Evolutionary conservation across 2,113 vertebrate species (phyloP), one percentile per base, ranked within the genome.

Genomic region (Dascyllus trimaculatus): DNA sequence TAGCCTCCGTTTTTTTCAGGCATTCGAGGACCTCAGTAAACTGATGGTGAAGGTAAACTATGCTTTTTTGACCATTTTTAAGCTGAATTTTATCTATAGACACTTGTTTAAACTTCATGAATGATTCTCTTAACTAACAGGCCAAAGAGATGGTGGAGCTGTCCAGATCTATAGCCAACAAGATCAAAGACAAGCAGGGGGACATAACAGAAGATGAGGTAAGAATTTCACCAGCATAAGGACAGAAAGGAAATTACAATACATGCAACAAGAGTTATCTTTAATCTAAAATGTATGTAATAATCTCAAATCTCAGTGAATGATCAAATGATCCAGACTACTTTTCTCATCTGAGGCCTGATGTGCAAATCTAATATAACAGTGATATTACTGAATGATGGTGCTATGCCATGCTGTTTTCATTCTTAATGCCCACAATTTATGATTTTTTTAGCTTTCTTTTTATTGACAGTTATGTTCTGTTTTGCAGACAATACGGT

Each of bases 61-160:
- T 35, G 5, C 2, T 56, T 63, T 69, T 3, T 52, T 61, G 13
- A 14, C 24, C 3, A 51, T 35, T 57, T 3, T 22, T n/a, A 29
- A 29, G 5, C 22, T 17, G 25, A 18, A 56, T 46, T 26, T 60
- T 13, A 58, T 54, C 7, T 43, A 9, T 5, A 60, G 17, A 60
- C 51, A 66, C 35, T 80, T 66, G 9, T 54, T 75, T 38, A 60
- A 51, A 26, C 61, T 68, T 61, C 9, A 0, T 79, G 13, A 61
- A 26, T 49, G 13, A n/a, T 0, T 70, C 59, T 92, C 81, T 54
- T n/a, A 1, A n/a, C 63, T 29, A n/a, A 78, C 82, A 99, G 98
- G 98, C 98, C 82, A 99, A 98, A 86, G 98, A 99, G 94, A 99
- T 99, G 98, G 98, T 99, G 82, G 98, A 99, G 65, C 88, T 99